Conservation (phyloP, 2,113 vertebrate genomes). For the Alethe diademata region DNA sequence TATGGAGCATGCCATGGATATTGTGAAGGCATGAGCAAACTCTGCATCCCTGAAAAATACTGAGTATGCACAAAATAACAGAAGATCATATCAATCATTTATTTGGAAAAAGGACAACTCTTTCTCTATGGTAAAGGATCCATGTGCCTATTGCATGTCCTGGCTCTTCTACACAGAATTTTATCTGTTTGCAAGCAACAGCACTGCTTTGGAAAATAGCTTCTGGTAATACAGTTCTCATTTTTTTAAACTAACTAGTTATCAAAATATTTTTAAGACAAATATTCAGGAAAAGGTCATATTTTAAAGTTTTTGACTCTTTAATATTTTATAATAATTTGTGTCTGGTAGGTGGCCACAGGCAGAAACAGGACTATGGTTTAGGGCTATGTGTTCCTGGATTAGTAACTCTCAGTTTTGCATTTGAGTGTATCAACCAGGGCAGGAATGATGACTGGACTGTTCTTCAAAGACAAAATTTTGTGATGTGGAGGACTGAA, state of each 20-base stretch:
- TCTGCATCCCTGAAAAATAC: background rate
- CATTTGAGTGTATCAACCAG: background rate
- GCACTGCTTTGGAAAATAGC: background rate
- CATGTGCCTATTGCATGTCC: accelerated
- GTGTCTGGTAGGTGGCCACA: background rate
- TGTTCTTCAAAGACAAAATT: background rate
- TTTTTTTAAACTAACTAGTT: background rate
- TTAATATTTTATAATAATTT: background rate
- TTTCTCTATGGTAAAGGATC: background rate
- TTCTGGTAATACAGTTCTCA: background rate
- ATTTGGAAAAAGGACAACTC: background rate
- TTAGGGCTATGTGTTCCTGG: background rate
- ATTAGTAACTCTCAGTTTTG: background rate
- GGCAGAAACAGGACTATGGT: background rate
- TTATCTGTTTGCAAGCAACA: background rate
- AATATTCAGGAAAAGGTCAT: background rate
- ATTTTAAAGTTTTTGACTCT: background rate
- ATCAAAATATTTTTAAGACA: background rate
- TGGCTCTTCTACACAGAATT: background rate
- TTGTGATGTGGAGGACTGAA: background rate
- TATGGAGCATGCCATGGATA: background rate
- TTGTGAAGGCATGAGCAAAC: background rate
- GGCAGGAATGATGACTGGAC: background rate
- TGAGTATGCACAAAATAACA: background rate
- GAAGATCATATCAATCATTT: background rate